These are phyloP conservation scores for Tubulanus polymorphus DNA, from an alignment of 2,888 invertebrate species.

Conservation along the genomic window DNA sequence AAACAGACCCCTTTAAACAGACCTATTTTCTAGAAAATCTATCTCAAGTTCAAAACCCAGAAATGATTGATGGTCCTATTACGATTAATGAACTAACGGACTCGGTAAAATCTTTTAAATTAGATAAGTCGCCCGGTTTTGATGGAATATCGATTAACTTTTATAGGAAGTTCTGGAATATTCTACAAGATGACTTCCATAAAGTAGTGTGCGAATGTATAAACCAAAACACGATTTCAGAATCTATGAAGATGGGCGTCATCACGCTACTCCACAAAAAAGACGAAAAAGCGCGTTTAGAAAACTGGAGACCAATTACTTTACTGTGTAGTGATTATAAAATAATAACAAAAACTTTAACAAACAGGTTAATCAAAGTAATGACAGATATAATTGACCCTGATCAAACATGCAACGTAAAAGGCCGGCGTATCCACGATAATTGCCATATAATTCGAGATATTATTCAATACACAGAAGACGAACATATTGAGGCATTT, in stretches of 20 bases:
- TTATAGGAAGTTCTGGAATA: slow-evolving; percentile 15
- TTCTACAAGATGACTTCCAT: slow-evolving; percentile 12
- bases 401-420: slow-evolving; percentile 19
- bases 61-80: too few relatives aligned
- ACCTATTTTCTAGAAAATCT: too few relatives aligned
- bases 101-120: slow-evolving; percentile 15
- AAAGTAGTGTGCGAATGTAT: slow-evolving; percentile 8
- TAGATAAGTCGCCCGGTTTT: slow-evolving; percentile 20
- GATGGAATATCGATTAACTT: slow-evolving; percentile 24
- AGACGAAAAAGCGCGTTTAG: slow-evolving; percentile 13
- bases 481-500: slow-evolving; percentile 16
- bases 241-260: too few relatives aligned
- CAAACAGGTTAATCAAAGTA: slow-evolving; percentile 17
- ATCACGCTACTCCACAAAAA: slow-evolving; percentile 24
- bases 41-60: too few relatives aligned
- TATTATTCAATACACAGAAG: slow-evolving; percentile 20
- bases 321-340: slow-evolving; percentile 24
- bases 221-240: too few relatives aligned
- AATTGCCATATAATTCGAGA: slow-evolving; percentile 18
- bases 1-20: too few relatives aligned
- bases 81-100: neutral
- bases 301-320: slow-evolving; percentile 25
- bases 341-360: slow-evolving; percentile 22
- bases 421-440: neutral
- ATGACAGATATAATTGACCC: slow-evolving; percentile 16